phyloP scores from a whole-genome alignment of 2,888 invertebrate genomes.

The Altica lythri region DNA sequence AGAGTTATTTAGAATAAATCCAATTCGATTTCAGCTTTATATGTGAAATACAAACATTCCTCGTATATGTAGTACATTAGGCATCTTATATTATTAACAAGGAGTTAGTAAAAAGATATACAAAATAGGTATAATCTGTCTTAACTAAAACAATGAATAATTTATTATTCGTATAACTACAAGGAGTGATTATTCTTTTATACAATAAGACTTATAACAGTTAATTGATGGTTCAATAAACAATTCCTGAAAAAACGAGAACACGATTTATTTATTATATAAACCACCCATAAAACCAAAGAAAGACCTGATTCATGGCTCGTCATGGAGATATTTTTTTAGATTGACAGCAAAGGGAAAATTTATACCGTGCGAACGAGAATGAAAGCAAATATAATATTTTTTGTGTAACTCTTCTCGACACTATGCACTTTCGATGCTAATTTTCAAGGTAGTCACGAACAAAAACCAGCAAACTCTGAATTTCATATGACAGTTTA shows the following conservation, averaged over 20 bases:
- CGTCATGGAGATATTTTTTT: constrained; percentile 41
- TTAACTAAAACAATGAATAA: too few relatives aligned
- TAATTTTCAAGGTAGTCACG: constrained; percentile 44
- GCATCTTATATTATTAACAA: too few relatives aligned
- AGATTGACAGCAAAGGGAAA: constrained; percentile 44
- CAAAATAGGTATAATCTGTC: too few relatives aligned
- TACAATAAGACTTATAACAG: constrained; percentile 24
- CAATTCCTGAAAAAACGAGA: constrained; percentile 42
- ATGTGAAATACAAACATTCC: too few relatives aligned
- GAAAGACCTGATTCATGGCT: constrained; percentile 42
- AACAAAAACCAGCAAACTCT: constrained; percentile 43
- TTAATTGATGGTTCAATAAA: constrained; percentile 46
- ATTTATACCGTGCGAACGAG: constrained; percentile 54
- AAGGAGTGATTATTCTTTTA: constrained; percentile 21
- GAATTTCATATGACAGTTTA: constrained; percentile 45
- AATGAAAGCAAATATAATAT: constrained; percentile 52
- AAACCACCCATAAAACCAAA: constrained; percentile 45
- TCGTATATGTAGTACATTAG: too few relatives aligned
- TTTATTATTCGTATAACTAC: too few relatives aligned
- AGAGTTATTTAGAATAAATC: too few relatives aligned
- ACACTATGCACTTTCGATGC: constrained; percentile 51
- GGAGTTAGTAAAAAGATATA: too few relatives aligned
- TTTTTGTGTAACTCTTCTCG: constrained; percentile 50
- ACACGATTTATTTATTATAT: constrained; percentile 45
- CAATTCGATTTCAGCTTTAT: too few relatives aligned